Evolutionary conservation across 1,140 invertebrate genomes (phyloP).

Genomic region (Drosophila busckii): DNA sequence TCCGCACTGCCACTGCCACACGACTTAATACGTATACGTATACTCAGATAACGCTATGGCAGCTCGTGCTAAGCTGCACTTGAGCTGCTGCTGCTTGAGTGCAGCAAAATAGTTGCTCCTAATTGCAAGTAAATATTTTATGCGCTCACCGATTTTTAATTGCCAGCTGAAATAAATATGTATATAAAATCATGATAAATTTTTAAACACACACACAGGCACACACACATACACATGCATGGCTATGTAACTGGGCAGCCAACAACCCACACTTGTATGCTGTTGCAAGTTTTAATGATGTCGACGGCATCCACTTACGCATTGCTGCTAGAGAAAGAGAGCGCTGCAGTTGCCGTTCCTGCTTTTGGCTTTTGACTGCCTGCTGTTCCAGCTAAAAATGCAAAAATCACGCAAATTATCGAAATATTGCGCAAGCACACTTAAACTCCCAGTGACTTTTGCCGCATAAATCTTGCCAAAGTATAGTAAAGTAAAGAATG

Average conservation of each 20-base stretch:
- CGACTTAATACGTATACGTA: background rate
- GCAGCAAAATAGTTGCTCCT: slow-evolving; percentile 46
- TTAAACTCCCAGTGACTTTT: slow-evolving; percentile 60
- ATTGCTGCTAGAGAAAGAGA: slow-evolving; percentile 8
- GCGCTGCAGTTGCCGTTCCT: slow-evolving; percentile 14
- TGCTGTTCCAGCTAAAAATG: slow-evolving; percentile 53
- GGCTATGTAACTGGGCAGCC: background rate
- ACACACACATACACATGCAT: slow-evolving; percentile 36
- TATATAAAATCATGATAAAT: slow-evolving; percentile 69
- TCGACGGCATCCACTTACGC: slow-evolving; percentile 31
- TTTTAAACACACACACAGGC: no score
- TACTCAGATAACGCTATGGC: no score
- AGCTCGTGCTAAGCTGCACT: slow-evolving; percentile 48
- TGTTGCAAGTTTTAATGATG: slow-evolving; percentile 68
- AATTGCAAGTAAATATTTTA: slow-evolving; percentile 76
- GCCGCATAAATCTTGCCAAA: slow-evolving; percentile 69
- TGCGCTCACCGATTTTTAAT: slow-evolving; percentile 67
- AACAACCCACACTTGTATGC: slow-evolving; percentile 61
- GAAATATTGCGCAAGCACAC: slow-evolving; percentile 70
- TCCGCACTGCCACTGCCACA: slow-evolving; percentile 1
- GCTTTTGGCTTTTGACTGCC: slow-evolving; percentile 34
- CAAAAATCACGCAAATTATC: slow-evolving; percentile 77
- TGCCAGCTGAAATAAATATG: slow-evolving; percentile 73
- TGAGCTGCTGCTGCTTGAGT: slow-evolving; percentile 39
- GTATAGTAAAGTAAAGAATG: slow-evolving; percentile 33